Percentiles rank a stretch among this genome's conserved stretches.
Conservation (phyloP, 2,888 invertebrate genomes). For the Drosophila siamana region DNA sequence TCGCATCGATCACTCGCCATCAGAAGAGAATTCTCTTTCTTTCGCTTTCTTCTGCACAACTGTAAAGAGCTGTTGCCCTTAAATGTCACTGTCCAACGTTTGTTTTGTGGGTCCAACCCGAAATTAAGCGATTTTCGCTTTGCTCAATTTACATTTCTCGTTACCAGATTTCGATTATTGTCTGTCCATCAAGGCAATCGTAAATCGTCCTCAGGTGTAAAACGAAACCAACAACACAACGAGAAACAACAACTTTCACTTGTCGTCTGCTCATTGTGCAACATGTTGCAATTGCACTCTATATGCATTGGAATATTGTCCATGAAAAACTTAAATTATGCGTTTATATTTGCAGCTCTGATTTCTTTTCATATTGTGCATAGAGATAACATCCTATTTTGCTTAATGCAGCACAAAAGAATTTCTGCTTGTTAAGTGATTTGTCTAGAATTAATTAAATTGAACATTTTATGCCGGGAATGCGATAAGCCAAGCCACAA, state of each 20-base stretch:
- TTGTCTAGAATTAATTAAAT: constrained; percentile 68
- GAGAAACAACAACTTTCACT: constrained; percentile 63
- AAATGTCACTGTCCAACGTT: constrained; percentile 31
- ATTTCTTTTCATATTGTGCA: not conserved
- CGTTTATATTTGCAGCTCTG: not conserved
- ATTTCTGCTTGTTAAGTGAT: constrained; percentile 63
- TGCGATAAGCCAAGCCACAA: constrained; percentile 48
- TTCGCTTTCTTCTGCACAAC: constrained; percentile 53
- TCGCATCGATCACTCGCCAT: constrained; percentile 42
- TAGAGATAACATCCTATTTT: not conserved
- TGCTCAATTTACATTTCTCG: constrained; percentile 70
- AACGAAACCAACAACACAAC: constrained; percentile 15
- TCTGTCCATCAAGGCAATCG: constrained; percentile 47
- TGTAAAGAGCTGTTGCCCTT: constrained; percentile 49
- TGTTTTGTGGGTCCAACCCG: constrained; percentile 14
- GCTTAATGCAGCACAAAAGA: constrained; percentile 19
- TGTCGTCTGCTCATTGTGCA: constrained; percentile 38
- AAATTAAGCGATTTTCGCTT: constrained; percentile 76
- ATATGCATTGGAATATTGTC: not conserved
- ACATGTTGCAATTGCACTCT: constrained; percentile 35
- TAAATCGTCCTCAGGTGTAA: constrained; percentile 62
- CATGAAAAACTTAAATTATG: not conserved
- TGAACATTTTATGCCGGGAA: constrained; percentile 56
- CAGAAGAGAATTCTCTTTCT: constrained; percentile 18
- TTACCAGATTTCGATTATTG: constrained; percentile 69